Conservation (phyloP, 1,140 invertebrate species). For the Schlechtendalia chinensis region DNA sequence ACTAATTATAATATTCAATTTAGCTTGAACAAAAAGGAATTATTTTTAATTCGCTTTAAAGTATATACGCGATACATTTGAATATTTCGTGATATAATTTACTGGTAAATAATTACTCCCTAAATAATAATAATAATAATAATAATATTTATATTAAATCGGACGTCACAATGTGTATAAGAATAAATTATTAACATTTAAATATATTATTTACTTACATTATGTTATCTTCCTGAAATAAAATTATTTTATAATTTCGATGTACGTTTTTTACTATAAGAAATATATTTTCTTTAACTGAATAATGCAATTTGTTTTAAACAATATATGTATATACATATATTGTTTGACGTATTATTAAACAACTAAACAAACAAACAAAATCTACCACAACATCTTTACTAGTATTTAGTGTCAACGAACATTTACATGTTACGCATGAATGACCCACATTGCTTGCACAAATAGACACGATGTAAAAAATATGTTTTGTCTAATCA, state of each 20-base stretch:
- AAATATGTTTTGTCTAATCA: not conserved
- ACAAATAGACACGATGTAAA: not conserved
- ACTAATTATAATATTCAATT: too few relatives aligned
- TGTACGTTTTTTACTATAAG: not conserved
- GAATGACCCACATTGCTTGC: not conserved
- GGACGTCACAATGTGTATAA: too few relatives aligned
- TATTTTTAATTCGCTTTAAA: too few relatives aligned
- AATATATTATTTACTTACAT: not conserved
- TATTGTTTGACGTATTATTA: not conserved
- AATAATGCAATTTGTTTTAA: not conserved
- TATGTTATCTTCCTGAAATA: not conserved
- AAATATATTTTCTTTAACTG: not conserved
- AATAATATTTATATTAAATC: too few relatives aligned
- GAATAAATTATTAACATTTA: not conserved
- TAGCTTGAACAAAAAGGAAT: too few relatives aligned
- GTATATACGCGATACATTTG: too few relatives aligned
- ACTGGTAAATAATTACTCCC: too few relatives aligned
- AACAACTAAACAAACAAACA: too few relatives aligned
- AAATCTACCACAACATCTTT: not conserved
- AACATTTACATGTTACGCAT: not conserved
- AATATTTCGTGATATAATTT: too few relatives aligned
- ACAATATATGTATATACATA: too few relatives aligned
- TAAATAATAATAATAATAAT: too few relatives aligned
- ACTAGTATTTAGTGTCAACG: not conserved
- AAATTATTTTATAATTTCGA: not conserved